These are phyloP conservation scores for Montipora capitata DNA, from an alignment of 92 coral and sea anemone genomes.

Conservation along the genomic window DNA sequence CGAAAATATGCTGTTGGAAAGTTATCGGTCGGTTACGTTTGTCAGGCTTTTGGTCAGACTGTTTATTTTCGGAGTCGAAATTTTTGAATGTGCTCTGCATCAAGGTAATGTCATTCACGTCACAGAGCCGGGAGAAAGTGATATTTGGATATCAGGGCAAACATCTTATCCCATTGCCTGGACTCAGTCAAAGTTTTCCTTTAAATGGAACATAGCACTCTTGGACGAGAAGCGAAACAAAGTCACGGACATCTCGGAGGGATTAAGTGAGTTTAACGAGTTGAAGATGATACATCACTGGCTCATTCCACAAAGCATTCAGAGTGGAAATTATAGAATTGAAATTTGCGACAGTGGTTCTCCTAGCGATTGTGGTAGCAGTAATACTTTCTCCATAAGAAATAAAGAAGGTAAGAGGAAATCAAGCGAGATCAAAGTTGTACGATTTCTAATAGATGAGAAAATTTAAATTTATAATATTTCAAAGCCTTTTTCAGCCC, in stretches of 20 bases:
- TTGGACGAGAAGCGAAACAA: constrained; percentile 47
- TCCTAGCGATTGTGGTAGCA: constrained; percentile 51
- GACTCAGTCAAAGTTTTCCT: constrained; percentile 75
- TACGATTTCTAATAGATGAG: no score
- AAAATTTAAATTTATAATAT: no score
- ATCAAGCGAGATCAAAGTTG: no score
- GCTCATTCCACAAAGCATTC: constrained; percentile 60
- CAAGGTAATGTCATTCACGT: constrained; percentile 45
- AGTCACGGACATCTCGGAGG: constrained; percentile 65
- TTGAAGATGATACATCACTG: constrained; percentile 69
- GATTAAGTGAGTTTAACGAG: constrained; percentile 81
- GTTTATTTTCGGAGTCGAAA: not conserved
- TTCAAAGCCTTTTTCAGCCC: no score
- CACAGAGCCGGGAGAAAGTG: constrained; percentile 63
- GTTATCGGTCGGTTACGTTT: not conserved
- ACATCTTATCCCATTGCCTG: constrained; percentile 74
- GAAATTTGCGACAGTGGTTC: constrained; percentile 61
- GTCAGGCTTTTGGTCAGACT: not conserved
- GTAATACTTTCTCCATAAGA: constrained; percentile 68
- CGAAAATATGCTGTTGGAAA: constrained; percentile 13
- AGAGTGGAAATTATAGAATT: constrained; percentile 67
- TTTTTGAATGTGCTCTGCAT: constrained; percentile 5
- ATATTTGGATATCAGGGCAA: constrained; percentile 70
- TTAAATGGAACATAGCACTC: constrained; percentile 81
- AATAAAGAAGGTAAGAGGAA: constrained; percentile 61